Evolutionary conservation across 37 sponge, comb jelly and placozoan genomes (phyloP).

Genomic region (Chondrilla cf. caribensis): DNA sequence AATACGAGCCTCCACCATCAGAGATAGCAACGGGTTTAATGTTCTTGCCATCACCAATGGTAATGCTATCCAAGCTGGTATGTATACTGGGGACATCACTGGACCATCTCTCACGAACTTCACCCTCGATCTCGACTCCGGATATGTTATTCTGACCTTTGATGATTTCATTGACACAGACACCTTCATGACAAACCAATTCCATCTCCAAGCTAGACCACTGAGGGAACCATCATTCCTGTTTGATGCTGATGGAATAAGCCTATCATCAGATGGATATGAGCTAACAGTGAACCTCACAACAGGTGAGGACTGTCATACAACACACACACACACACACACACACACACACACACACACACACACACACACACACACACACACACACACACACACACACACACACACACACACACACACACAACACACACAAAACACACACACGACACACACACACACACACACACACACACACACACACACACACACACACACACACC

Average conservation of each 20-base stretch:
- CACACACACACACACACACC: no score
- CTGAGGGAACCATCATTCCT: background rate
- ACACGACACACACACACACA: no score
- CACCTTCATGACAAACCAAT: constrained; percentile 12
- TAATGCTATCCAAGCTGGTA: constrained; percentile 49
- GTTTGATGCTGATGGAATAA: constrained; percentile 2
- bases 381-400: no score
- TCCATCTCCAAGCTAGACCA: constrained; percentile 13
- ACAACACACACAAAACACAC: no score
- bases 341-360: background rate
- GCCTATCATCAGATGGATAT: constrained; percentile 54
- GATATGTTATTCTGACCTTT: constrained; percentile 70
- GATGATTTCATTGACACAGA: constrained; percentile 60
- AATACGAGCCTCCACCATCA: constrained; percentile 81
- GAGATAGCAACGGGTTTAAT: constrained; percentile 65
- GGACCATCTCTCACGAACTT: constrained; percentile 51
- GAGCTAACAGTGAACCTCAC: constrained; percentile 28
- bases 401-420: no score
- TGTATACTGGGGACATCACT: constrained; percentile 52
- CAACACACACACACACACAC: background rate
- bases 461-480: no score
- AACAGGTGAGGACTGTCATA: no score
- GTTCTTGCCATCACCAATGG: constrained; percentile 91
- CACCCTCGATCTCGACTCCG: constrained; percentile 65
- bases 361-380: no score